Conservation (phyloP, 2,113 vertebrate species). For the Pterophyllum scalare region DNA sequence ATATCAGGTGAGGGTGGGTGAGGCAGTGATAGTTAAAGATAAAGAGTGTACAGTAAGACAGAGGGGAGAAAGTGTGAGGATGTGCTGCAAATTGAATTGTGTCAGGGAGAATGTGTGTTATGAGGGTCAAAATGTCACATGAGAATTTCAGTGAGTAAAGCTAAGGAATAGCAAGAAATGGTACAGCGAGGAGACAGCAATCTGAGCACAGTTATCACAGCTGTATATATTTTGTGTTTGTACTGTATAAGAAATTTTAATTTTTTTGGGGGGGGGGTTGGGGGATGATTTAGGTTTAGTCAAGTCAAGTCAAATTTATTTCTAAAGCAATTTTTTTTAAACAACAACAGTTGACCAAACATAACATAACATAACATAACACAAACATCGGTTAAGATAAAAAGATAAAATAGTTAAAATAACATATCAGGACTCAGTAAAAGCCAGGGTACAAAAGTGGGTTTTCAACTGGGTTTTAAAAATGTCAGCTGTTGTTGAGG, state of each 20-base stretch:
- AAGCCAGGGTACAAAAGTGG: too few relatives aligned
- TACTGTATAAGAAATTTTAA: not conserved
- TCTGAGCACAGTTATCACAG: not conserved
- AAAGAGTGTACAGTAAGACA: not conserved
- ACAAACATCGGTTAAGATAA: too few relatives aligned
- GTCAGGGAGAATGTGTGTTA: not conserved
- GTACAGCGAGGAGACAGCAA: not conserved
- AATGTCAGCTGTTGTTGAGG: too few relatives aligned
- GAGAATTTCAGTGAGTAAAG: not conserved
- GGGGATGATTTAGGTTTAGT: not conserved
- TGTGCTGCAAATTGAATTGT: not conserved
- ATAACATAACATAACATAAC: too few relatives aligned
- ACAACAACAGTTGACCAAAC: too few relatives aligned
- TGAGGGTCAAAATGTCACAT: not conserved
- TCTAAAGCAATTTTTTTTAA: too few relatives aligned
- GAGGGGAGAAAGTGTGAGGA: not conserved
- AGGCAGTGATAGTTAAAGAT: not conserved
- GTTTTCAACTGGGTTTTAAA: too few relatives aligned
- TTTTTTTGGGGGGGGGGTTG: too few relatives aligned
- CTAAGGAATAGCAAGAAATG: not conserved
- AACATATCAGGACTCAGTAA: too few relatives aligned
- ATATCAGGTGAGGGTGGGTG: slow-evolving; percentile 2
- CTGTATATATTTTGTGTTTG: not conserved
- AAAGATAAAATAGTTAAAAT: too few relatives aligned
- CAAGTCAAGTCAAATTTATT: too few relatives aligned